Evolutionary conservation across 2,888 invertebrate species (phyloP).

Genomic region (Rugalucina vietnamica): DNA sequence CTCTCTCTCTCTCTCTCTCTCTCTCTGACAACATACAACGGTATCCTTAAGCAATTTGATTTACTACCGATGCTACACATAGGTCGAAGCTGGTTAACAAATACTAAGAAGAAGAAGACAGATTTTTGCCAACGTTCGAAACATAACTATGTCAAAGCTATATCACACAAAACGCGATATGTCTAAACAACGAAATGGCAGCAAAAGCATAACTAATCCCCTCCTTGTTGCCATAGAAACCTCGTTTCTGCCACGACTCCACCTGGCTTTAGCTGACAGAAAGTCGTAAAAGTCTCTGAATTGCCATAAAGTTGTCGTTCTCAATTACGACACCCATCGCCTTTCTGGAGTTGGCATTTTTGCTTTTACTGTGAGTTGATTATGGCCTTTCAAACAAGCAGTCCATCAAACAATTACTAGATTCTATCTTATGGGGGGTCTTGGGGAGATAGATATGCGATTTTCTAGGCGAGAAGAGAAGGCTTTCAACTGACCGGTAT

Average conservation of each 20-base stretch:
- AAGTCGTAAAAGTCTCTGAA: conserved; percentile 59
- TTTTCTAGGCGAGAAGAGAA: not conserved
- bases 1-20: no score
- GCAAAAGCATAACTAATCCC: not conserved
- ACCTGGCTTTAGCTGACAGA: conserved; percentile 56
- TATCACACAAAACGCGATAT: no score
- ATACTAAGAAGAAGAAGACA: no score
- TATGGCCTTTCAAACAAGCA: not conserved
- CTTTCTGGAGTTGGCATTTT: not conserved
- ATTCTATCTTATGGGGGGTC: not conserved
- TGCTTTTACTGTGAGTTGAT: not conserved
- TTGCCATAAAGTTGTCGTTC: conserved; percentile 60
- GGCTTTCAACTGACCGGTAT: no score
- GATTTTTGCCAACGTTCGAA: no score
- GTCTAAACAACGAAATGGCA: not conserved
- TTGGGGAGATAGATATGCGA: not conserved
- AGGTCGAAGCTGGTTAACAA: no score
- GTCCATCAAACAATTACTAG: conserved; percentile 4
- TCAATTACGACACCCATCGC: conserved; percentile 54
- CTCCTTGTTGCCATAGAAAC: conserved; percentile 49
- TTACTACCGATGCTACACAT: no score
- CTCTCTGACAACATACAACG: no score
- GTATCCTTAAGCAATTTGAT: no score
- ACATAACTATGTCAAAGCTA: no score
- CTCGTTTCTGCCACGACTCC: conserved; percentile 48